phyloP scores from a whole-genome alignment of 2,888 invertebrate genomes.

The Rhorus exstirpatorius region DNA sequence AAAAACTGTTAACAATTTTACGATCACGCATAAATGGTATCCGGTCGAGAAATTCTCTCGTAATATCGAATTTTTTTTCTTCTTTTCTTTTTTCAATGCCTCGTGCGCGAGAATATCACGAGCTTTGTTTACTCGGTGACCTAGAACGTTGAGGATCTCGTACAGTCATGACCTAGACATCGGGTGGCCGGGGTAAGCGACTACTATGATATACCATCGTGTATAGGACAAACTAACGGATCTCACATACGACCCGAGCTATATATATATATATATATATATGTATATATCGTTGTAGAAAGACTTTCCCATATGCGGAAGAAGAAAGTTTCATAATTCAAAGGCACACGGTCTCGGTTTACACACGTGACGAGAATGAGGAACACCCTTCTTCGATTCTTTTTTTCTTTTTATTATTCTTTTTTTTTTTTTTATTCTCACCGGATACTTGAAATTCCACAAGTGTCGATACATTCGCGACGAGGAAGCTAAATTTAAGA shows the following conservation, averaged over 20 bases:
- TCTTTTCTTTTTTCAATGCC: not conserved
- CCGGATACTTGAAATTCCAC: slow-evolving; percentile 55
- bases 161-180: slow-evolving; percentile 80
- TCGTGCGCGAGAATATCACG: not conserved
- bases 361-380: slow-evolving; percentile 56
- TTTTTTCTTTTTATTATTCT: slow-evolving; percentile 9
- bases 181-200: slow-evolving; percentile 56
- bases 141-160: slow-evolving; percentile 64
- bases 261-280: too few relatives aligned
- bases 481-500: slow-evolving; percentile 11
- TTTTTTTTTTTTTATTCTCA: not conserved
- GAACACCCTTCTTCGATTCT: not conserved
- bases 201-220: slow-evolving; percentile 10
- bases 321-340: slow-evolving; percentile 67
- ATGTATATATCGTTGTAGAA: slow-evolving; percentile 56
- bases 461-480: slow-evolving; percentile 14
- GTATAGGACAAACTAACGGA: slow-evolving; percentile 50
- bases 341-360: slow-evolving; percentile 29
- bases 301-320: slow-evolving; percentile 68
- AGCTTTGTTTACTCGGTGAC: slow-evolving; percentile 67
- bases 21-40: not conserved
- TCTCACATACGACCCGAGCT: slow-evolving; percentile 32
- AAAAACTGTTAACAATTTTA: too few relatives aligned
- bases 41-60: not conserved
- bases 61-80: not conserved